Conservation (phyloP, 2,888 invertebrate genomes). For the Heliconius aoede region DNA sequence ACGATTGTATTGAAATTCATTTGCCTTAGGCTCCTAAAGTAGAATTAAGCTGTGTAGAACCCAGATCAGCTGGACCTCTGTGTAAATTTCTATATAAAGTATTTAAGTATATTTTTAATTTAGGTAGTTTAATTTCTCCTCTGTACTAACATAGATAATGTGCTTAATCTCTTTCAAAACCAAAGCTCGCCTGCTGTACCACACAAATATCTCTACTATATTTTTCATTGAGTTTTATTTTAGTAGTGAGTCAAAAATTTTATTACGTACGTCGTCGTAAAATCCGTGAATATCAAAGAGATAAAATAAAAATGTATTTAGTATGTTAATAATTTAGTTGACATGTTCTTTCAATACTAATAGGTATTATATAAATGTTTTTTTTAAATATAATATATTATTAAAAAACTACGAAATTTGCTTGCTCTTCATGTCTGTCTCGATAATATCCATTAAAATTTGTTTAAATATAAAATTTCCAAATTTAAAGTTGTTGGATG, state of each 20-base stretch:
- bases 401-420: no score
- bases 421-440: no score
- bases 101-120: background rate
- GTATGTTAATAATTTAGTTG: background rate
- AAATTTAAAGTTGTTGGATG: no score
- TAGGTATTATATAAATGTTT: no score
- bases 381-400: no score
- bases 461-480: no score
- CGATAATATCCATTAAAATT: no score
- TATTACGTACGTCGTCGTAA: slow-evolving; percentile 3
- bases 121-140: background rate
- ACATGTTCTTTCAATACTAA: background rate
- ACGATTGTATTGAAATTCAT: no score
- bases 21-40: no score
- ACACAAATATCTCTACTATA: background rate
- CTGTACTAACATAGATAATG: no score
- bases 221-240: background rate
- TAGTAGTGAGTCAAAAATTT: background rate
- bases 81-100: background rate
- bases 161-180: no score
- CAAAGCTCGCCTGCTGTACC: background rate
- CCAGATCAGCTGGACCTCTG: background rate
- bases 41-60: no score
- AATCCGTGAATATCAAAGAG: slow-evolving; percentile 1
- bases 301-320: background rate